Base-by-base conservation (phyloP, 2,888 invertebrate species). In the Eupeodes luniger region DNA sequence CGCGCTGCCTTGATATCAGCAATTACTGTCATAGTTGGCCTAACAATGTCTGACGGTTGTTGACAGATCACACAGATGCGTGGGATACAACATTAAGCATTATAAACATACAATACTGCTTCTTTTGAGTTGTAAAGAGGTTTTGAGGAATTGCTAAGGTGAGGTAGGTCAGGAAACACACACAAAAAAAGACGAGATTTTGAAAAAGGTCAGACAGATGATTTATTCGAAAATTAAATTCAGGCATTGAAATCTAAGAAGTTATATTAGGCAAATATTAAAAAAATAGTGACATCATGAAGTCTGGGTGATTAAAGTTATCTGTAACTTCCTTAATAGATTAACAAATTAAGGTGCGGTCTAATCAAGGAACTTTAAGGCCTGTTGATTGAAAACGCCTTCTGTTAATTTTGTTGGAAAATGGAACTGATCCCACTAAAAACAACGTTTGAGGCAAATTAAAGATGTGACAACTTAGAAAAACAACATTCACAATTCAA, bases 21-120 rank as follows among this genome's bases (percentile, higher is more conserved):
- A 80, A 83, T 75, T 87, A 76, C 86, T 82, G 79, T 72, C 79
- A 76, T 81, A 81, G 88, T 72, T 70, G 81, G 80, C 76, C 72
- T 81, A 75, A 70, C 74, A 62, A 64, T 74, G 61, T 47, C 76
- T 88, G 85, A 78, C 77, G 70, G 87, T 62, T 88, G 88, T 85
- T 88, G 88, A 88, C 81, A 88, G 88, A 64, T 72, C 72, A 72
- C 72, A 70, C 72, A 47, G 27, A 34, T 59, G 81, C 69, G 88
- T 81, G 75, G 84, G 85, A 49, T 75, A 7, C 57, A 62, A 75
- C 81, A 69, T 75, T 75, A 67, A 81, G 64, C 77, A 57, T 86
- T 78, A 75, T 74, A 53, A 55, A 14, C 55, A 19, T 40, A 75
- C 72, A 59, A 72, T 72, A 47, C 85, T 88, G 75, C 77, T 88